Percentiles rank a stretch among this genome's conserved stretches.
Evolutionary conservation across 2,113 vertebrate species (phyloP).

Genomic region (Meles meles): DNA sequence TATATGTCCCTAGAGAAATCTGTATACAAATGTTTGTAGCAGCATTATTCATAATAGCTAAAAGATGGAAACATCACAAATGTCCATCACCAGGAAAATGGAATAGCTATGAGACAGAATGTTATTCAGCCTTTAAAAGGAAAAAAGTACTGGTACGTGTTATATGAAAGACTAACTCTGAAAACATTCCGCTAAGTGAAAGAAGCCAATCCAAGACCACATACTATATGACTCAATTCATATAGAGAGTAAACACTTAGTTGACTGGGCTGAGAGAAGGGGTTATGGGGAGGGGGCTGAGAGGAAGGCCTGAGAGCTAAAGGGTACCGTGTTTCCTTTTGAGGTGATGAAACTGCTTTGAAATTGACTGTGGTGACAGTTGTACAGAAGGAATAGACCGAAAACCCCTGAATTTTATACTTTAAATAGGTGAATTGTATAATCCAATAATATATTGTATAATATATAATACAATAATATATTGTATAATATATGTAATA

Average conservation of each 20-base stretch:
- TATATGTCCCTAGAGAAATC: background rate
- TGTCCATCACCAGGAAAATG: background rate
- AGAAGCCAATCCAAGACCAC: background rate
- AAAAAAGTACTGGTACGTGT: background rate
- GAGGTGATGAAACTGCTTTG: background rate
- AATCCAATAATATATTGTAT: too few species aligned
- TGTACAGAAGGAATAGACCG: background rate
- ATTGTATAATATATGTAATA: too few species aligned
- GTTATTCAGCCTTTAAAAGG: background rate
- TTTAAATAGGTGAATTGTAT: background rate
- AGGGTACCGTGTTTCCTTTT: background rate
- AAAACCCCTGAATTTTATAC: background rate
- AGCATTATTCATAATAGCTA: background rate
- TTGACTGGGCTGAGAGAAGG: background rate
- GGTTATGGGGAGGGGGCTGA: background rate
- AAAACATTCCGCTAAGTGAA: background rate
- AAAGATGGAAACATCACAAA: background rate
- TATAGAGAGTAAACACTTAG: background rate
- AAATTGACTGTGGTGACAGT: background rate
- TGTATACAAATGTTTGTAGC: background rate
- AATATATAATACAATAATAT: too few species aligned
- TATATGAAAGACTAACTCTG: background rate
- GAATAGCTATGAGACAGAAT: background rate
- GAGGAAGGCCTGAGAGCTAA: background rate
- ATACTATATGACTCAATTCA: background rate